These are phyloP conservation scores for Potamilus streckersoni DNA, from an alignment of 1,140 invertebrate species.

Conservation along the genomic window DNA sequence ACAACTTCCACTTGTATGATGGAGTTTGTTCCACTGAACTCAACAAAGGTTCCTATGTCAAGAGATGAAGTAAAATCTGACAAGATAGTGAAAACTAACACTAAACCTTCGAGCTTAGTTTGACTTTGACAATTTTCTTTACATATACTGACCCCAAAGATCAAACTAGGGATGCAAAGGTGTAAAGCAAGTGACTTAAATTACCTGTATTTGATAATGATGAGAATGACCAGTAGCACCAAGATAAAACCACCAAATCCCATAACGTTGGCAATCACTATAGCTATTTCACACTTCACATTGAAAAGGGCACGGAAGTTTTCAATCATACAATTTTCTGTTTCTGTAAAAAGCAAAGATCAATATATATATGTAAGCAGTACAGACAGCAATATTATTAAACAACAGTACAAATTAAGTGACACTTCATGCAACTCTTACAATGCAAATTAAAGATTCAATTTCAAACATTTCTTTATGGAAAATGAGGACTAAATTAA, in stretches of 20 bases:
- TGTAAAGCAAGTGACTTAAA: not conserved
- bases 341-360: constrained; percentile 19
- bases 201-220: constrained; percentile 78
- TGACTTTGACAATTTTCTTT: not conserved
- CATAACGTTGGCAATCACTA: constrained; percentile 79
- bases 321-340: constrained; percentile 74
- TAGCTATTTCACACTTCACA: constrained; percentile 79
- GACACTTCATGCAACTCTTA: too few relatives aligned
- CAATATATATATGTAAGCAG: too few relatives aligned
- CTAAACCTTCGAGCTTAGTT: not conserved
- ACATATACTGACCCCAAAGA: not conserved
- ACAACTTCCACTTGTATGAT: too few relatives aligned
- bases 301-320: constrained; percentile 75
- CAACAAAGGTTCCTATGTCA: too few relatives aligned
- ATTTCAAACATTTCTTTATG: too few relatives aligned
- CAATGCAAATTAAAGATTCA: too few relatives aligned
- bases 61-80: not conserved
- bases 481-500: too few relatives aligned
- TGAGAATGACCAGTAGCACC: constrained; percentile 74
- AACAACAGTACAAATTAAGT: too few relatives aligned
- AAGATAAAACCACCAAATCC: constrained; percentile 75
- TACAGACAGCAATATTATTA: too few relatives aligned
- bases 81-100: not conserved
- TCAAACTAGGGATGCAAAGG: not conserved
- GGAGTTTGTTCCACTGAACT: too few relatives aligned